A percentile compares a stretch with the other conserved stretches of the same genome.
phyloP scores from a whole-genome alignment of 2,113 vertebrate genomes.

The Lepus timidus region DNA sequence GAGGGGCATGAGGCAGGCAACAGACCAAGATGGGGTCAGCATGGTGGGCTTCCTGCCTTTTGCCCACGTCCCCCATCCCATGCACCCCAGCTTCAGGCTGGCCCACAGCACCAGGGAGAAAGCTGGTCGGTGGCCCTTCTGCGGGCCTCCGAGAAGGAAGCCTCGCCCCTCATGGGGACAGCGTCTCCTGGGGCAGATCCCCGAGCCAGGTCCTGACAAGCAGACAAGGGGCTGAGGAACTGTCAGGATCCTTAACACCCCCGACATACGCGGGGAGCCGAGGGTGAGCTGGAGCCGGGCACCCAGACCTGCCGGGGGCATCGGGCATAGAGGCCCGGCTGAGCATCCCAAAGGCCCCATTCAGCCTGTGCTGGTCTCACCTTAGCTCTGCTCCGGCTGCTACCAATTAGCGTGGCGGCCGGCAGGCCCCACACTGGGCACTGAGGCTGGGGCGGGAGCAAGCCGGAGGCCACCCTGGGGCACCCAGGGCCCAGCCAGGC shows the following conservation, averaged over 20 bases:
- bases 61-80: rapidly evolving
- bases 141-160: background rate
- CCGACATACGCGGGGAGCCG: background rate
- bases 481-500: background rate
- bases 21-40: background rate
- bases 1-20: background rate
- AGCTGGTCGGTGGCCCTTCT: background rate
- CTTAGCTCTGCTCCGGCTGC: background rate
- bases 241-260: too few species aligned
- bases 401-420: rapidly evolving
- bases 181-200: background rate
- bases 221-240: background rate
- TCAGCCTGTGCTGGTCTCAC: background rate
- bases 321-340: background rate
- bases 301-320: background rate
- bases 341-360: too few species aligned
- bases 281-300: background rate
- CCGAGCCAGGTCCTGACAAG: background rate
- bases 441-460: background rate
- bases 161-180: background rate
- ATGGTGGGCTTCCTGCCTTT: background rate
- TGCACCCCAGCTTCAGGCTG: background rate
- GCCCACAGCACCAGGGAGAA: too few species aligned
- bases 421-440: rapidly evolving
- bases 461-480: background rate